Conservation (phyloP, 2,888 invertebrate genomes). For the Ametastegia equiseti region DNA sequence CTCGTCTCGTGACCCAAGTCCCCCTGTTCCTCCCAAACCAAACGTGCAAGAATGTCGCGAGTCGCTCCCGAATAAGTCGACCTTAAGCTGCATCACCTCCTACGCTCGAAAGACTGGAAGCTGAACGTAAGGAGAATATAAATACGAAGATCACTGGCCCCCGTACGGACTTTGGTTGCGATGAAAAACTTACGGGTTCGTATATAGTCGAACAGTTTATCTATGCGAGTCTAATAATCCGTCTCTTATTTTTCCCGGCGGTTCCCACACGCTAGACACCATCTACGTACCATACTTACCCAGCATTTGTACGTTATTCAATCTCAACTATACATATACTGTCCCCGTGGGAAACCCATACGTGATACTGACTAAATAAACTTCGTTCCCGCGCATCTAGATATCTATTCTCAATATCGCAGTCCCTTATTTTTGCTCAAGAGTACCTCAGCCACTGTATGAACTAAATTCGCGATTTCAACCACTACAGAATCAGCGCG, state of each 20-base stretch:
- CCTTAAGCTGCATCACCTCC: constrained; percentile 20
- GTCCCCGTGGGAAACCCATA: constrained; percentile 74
- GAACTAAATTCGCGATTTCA: too few species aligned
- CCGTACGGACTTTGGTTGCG: neutral
- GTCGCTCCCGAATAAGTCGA: constrained; percentile 12
- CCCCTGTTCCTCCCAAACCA: neutral
- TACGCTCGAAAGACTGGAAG: constrained; percentile 29
- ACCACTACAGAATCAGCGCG: too few species aligned
- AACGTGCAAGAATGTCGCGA: constrained; percentile 38
- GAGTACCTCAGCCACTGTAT: too few species aligned
- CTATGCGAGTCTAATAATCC: constrained; percentile 30
- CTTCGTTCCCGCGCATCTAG: neutral
- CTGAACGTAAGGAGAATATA: constrained; percentile 26
- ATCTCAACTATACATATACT: neutral
- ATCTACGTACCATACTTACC: neutral
- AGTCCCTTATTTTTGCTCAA: neutral
- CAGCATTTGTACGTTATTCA: too few species aligned
- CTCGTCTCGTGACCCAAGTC: neutral
- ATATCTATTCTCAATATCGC: neutral
- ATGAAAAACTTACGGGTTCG: constrained; percentile 25
- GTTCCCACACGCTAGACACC: constrained; percentile 28
- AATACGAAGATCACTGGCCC: neutral
- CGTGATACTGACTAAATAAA: constrained; percentile 64
- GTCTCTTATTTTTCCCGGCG: neutral
- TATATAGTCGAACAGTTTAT: constrained; percentile 20